Conservation (phyloP, 2,113 vertebrate species). For the Bufo bufo region DNA sequence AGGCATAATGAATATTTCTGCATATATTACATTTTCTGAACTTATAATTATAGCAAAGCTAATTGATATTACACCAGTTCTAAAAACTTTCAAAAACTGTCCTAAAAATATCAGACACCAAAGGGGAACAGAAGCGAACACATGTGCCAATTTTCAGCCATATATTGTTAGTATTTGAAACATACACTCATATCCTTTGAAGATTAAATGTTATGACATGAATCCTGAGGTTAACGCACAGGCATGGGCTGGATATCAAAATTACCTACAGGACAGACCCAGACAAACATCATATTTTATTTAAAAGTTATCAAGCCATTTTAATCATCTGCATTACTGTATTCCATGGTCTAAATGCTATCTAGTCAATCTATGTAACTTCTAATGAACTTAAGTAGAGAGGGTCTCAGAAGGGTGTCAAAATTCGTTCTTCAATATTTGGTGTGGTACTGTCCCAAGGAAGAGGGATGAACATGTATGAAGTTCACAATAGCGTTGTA, state of each 20-base stretch:
- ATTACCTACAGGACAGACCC: not conserved
- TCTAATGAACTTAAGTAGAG: not conserved
- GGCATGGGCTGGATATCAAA: too few relatives aligned
- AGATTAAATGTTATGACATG: not conserved
- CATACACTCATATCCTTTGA: not conserved
- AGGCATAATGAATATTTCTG: conserved; percentile 9
- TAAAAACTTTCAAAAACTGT: not conserved
- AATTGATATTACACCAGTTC: not conserved
- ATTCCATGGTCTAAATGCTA: not conserved
- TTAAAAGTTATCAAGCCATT: not conserved
- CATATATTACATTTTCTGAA: not conserved
- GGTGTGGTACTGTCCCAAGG: too few relatives aligned
- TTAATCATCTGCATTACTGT: not conserved
- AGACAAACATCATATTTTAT: not conserved
- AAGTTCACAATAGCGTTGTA: not conserved
- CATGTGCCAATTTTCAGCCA: too few relatives aligned
- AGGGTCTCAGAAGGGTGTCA: not conserved
- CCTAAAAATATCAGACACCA: not conserved
- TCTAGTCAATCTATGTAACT: not conserved
- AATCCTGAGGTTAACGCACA: not conserved
- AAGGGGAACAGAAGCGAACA: not conserved
- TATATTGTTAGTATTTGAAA: not conserved
- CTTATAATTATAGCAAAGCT: not conserved
- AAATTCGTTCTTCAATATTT: not conserved
- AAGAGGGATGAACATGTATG: not conserved